phyloP scores from a whole-genome alignment of 2,113 vertebrate genomes.

The Buteo buteo region DNA sequence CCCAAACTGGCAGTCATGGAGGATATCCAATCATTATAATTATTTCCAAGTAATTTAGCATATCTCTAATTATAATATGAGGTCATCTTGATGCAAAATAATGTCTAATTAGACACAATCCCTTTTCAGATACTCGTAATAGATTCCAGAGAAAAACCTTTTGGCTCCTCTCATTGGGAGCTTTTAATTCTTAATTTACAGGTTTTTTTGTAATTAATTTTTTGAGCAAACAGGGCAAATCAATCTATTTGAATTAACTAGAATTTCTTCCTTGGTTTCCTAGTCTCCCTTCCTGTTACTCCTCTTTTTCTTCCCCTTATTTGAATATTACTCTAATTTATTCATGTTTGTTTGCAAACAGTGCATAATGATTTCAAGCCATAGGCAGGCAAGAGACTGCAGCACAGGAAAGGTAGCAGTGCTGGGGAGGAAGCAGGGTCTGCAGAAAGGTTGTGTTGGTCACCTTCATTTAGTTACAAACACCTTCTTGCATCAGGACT shows the following conservation, averaged over 20 bases:
- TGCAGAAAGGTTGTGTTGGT: background rate
- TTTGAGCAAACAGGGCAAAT: conserved; percentile 46
- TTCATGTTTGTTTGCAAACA: conserved; percentile 48
- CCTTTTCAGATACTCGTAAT: conserved; percentile 37
- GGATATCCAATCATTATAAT: conserved; percentile 18
- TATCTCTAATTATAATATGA: conserved; percentile 60
- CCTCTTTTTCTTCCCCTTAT: background rate
- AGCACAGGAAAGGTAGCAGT: background rate
- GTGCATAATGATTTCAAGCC: background rate
- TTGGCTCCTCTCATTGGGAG: conserved; percentile 26
- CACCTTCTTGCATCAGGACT: background rate
- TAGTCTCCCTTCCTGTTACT: background rate
- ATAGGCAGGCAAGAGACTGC: background rate
- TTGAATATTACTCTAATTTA: conserved; percentile 49
- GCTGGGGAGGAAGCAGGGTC: background rate
- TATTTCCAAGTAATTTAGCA: conserved; percentile 54
- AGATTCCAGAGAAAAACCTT: conserved; percentile 50
- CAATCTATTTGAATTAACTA: conserved; percentile 61
- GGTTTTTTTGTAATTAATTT: conserved; percentile 37
- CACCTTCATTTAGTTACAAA: background rate
- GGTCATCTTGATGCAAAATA: conserved; percentile 58
- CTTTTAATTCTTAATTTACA: conserved; percentile 37
- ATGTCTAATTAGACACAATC: conserved; percentile 55
- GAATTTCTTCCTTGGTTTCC: conserved; percentile 36
- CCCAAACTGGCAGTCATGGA: background rate